A percentile compares a stretch with the other conserved stretches of the same genome.
Conservation (phyloP, 2,797 vertebrate species). For the Limnodromus scolopaceus region DNA sequence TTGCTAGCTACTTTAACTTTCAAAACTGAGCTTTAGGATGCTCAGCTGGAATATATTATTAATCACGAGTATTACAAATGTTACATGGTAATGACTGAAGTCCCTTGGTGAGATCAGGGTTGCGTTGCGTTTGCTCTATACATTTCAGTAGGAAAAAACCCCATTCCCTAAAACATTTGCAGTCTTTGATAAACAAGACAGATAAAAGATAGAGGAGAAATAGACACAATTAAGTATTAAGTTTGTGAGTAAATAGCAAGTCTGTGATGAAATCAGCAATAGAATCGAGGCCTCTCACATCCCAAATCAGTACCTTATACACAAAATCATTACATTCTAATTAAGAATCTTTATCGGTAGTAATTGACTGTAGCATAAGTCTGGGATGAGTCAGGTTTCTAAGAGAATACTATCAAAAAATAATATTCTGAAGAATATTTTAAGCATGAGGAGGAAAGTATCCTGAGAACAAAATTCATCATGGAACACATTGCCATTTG, state of each 20-base stretch:
- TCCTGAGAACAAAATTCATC: neutral
- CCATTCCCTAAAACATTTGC: neutral
- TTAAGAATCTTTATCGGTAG: conserved; percentile 18
- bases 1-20: neutral
- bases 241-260: neutral
- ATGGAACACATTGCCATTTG: neutral
- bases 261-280: neutral
- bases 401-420: neutral
- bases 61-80: neutral
- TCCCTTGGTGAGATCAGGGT: neutral
- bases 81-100: neutral
- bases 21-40: neutral
- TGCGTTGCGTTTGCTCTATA: neutral
- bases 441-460: neutral
- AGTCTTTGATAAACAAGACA: neutral
- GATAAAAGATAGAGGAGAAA: neutral
- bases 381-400: neutral
- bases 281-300: neutral
- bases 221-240: neutral
- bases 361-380: neutral
- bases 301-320: neutral
- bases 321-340: neutral
- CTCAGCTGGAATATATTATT: neutral
- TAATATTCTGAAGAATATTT: neutral
- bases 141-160: neutral